A percentile compares a stretch with the other conserved stretches of the same genome.
Evolutionary conservation across 2,888 invertebrate genomes (phyloP).

Genomic region (Drosophila meridiana): DNA sequence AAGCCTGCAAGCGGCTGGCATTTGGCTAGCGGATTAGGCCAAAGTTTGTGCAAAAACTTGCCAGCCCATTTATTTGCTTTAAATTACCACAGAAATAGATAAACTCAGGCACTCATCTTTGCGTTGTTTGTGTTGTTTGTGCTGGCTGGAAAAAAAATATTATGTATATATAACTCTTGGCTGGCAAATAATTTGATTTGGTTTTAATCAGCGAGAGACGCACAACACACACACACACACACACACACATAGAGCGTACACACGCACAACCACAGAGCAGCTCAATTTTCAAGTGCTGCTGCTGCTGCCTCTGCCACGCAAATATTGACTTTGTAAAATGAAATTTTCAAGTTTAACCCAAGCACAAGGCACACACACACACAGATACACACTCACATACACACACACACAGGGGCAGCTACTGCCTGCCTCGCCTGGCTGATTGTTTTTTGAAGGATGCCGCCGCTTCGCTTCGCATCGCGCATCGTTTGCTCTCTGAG

Average conservation of each 20-base stretch:
- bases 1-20: constrained; percentile 13
- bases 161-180: constrained; percentile 51
- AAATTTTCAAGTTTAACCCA: constrained; percentile 81
- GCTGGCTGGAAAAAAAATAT: constrained; percentile 17
- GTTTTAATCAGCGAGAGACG: constrained; percentile 83
- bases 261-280: constrained; percentile 44
- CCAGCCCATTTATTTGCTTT: constrained; percentile 76
- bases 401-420: constrained; percentile 21
- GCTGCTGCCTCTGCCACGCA: constrained; percentile 46
- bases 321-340: constrained; percentile 82
- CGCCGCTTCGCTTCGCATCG: constrained; percentile 36
- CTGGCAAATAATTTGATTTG: constrained; percentile 85
- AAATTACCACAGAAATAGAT: constrained; percentile 83
- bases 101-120: constrained; percentile 42
- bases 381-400: constrained; percentile 15
- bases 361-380: constrained; percentile 56
- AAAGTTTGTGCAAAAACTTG: constrained; percentile 54
- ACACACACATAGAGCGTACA: constrained; percentile 22
- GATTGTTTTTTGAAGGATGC: constrained; percentile 62
- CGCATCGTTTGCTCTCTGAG: constrained; percentile 47
- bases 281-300: constrained; percentile 59
- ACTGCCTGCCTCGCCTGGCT: constrained; percentile 31
- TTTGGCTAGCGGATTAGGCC: constrained; percentile 54
- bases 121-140: constrained; percentile 40
- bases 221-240: constrained; percentile 26